Conservation (phyloP, 2,888 invertebrate species). For the Zelleria hepariella region DNA sequence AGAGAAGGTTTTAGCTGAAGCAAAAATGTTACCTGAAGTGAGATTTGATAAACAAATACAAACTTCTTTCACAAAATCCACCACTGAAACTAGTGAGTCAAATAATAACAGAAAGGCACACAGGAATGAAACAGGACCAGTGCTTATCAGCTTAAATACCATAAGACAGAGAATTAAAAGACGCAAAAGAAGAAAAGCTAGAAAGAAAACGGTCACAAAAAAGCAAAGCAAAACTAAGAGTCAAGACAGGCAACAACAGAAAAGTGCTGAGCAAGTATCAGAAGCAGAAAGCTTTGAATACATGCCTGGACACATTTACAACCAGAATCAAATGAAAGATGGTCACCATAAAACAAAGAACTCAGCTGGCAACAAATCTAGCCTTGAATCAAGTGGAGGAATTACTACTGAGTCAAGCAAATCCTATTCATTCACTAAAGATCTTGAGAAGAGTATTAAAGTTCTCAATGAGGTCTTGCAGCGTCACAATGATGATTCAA, state of each 20-base stretch:
- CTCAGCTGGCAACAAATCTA: conserved; percentile 51
- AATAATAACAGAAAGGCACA: background rate
- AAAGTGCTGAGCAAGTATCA: conserved; percentile 52
- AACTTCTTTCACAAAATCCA: conserved; percentile 35
- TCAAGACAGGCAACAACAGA: conserved; percentile 15
- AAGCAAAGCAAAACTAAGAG: background rate
- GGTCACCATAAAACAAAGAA: conserved; percentile 25
- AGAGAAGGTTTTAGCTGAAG: conserved; percentile 30
- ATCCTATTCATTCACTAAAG: conserved; percentile 63
- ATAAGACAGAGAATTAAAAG: conserved; percentile 37
- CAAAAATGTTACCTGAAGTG: conserved; percentile 21
- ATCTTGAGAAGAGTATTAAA: conserved; percentile 74
- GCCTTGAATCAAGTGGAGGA: conserved; percentile 52
- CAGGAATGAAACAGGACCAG: conserved; percentile 27
- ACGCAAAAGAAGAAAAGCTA: conserved; percentile 31
- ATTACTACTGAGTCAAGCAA: conserved; percentile 58
- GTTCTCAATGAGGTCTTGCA: conserved; percentile 73
- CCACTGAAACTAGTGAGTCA: conserved; percentile 18
- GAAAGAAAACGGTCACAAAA: conserved; percentile 14
- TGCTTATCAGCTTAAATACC: conserved; percentile 49
- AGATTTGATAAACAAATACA: conserved; percentile 54
- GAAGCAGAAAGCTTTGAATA: conserved; percentile 80
- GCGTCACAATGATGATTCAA: conserved; percentile 70
- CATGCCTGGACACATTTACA: conserved; percentile 71
- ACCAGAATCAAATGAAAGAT: conserved; percentile 52